A percentile compares a stretch with the other conserved stretches of the same genome.
Conservation (phyloP, 1,140 invertebrate genomes). For the Atta colombica region DNA sequence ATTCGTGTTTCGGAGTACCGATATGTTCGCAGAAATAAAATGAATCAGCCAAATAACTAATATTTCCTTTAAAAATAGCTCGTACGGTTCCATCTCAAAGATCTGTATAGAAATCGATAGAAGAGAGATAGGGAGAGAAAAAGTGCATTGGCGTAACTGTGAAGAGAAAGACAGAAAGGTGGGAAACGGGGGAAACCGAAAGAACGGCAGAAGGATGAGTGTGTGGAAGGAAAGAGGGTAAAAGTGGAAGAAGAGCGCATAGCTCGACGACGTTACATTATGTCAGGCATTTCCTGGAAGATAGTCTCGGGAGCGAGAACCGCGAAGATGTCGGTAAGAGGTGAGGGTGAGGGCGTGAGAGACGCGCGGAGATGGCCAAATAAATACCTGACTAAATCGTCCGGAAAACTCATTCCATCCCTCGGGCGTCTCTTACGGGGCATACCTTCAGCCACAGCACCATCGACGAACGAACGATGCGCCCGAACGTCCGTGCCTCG, state of each 20-base stretch:
- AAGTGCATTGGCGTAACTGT: background rate
- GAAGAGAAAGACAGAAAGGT: conserved; percentile 32
- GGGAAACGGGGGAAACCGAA: conserved; percentile 41
- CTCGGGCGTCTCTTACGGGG: conserved; percentile 68
- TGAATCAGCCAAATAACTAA: background rate
- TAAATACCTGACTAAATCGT: conserved; percentile 82
- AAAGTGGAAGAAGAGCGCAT: conserved; percentile 17
- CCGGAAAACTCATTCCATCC: conserved; percentile 81
- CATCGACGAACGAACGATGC: conserved; percentile 48
- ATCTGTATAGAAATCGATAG: conserved; percentile 20
- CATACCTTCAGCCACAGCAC: conserved; percentile 43
- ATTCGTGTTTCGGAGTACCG: conserved; percentile 5
- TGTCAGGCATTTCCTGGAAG: conserved; percentile 75
- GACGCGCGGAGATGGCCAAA: conserved; percentile 66
- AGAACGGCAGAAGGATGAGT: conserved; percentile 20
- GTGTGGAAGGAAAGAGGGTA: background rate
- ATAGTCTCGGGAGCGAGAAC: conserved; percentile 74
- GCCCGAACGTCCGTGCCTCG: conserved; percentile 17
- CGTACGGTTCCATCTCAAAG: conserved; percentile 1
- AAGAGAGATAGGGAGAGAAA: background rate
- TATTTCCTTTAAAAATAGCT: conserved; percentile 42
- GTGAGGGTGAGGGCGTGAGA: background rate
- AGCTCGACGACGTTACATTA: conserved; percentile 73
- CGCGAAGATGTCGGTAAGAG: conserved; percentile 72
- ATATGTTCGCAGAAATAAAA: background rate